Evolutionary conservation across 2,113 vertebrate genomes (phyloP), one percentile per base, ranked within the genome.

Genomic region (Chaenocephalus aceratus): DNA sequence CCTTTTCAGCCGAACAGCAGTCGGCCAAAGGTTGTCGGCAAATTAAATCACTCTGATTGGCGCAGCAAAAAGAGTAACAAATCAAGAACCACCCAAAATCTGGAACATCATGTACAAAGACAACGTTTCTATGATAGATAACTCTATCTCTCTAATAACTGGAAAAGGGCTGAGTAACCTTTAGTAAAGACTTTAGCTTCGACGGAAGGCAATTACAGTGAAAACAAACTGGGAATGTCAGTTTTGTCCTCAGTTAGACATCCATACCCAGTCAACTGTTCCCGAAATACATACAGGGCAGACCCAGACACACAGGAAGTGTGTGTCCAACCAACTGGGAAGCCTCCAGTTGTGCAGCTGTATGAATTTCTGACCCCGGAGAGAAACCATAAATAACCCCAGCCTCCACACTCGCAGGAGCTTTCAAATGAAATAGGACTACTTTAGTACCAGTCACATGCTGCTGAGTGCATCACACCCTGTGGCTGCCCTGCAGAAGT

Each of bases 371-470:
- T 45, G 23, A 83, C 34, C 49, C 9, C 62, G 9, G 14, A 74
- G 45, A 58, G 9, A 48, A 68, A 45, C 18, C 21, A 18, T 58
- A 63, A 84, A 63, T 72, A 51, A 48, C 60, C 30, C 2, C 45
- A 18, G 41, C 21, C 18, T 49, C 12, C 48, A 65, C 14, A n/a
- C 52, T 45, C 46, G 57, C 36, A 59, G 54, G 0, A 63, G 2
- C 9, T 34, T 30, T 66, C n/a, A 30, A 54, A 23, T 77, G 2
- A 69, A 73, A 65, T 44, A 45, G 44, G 41, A 71, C 5, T 9
- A 30, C 41, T 75, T 78, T 30, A 46, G 51, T 7, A 41, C 14
- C 0, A 13, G 70, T 86, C 63, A 66, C 84, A 84, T 84, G 78
- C 64, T 30, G 64, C 74, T 41, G 30, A 63, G 74, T 3, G 36